Evolutionary conservation across 2,888 invertebrate species (phyloP).

Genomic region (Ganaspis brasiliensis): DNA sequence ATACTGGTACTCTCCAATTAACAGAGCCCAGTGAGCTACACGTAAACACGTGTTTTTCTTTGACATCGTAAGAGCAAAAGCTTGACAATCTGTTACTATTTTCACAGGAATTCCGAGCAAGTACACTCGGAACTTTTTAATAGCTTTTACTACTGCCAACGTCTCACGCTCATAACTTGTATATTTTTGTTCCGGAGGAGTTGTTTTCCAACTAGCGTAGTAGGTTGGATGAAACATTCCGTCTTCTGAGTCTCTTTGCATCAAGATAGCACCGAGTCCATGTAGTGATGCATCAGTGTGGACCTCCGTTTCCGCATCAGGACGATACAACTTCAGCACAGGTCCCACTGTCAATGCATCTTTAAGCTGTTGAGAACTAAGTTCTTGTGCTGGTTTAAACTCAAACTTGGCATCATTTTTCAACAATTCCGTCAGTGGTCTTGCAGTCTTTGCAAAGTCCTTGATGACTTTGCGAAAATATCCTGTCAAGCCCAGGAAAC

Average conservation of each 20-base stretch:
- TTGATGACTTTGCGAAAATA: too few species aligned
- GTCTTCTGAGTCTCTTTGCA: constrained; percentile 55
- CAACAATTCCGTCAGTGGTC: too few species aligned
- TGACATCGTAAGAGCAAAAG: constrained; percentile 50
- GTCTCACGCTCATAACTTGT: constrained; percentile 57
- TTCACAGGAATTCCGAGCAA: too few species aligned
- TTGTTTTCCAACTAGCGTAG: constrained; percentile 63
- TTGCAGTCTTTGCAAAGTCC: too few species aligned
- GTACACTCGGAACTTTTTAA: constrained; percentile 34
- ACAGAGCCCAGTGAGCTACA: constrained; percentile 61
- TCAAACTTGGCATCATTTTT: too few species aligned
- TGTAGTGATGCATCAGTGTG: constrained; percentile 56
- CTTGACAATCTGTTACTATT: too few species aligned
- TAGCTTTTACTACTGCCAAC: constrained; percentile 61
- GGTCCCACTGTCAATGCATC: constrained; percentile 4
- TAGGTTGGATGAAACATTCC: constrained; percentile 62
- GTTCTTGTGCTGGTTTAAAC: too few species aligned
- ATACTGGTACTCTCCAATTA: too few species aligned
- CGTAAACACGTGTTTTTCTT: constrained; percentile 59
- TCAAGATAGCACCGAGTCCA: constrained; percentile 58
- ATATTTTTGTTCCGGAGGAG: constrained; percentile 59
- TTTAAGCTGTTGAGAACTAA: too few species aligned
- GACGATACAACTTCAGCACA: constrained; percentile 51
- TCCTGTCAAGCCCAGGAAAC: too few species aligned
- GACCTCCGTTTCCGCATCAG: constrained; percentile 53